phyloP scores from a whole-genome alignment of 2,113 vertebrate species.

The Nycticebus coucang region DNA sequence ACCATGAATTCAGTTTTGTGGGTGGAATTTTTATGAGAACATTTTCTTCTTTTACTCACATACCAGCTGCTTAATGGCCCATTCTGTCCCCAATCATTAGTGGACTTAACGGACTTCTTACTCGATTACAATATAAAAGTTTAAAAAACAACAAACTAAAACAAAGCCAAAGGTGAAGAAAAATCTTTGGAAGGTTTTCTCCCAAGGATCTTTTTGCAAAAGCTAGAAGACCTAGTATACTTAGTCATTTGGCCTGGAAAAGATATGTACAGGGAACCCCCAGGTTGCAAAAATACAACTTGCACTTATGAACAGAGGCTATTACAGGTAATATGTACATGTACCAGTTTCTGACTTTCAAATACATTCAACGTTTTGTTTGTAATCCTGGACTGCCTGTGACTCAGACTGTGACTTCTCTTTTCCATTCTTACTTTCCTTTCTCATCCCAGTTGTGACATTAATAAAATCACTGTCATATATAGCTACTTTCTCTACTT shows the following conservation, averaged over 20 bases:
- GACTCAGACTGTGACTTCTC: not conserved
- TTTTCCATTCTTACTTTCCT: not conserved
- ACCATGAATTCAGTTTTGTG: not conserved
- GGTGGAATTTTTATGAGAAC: constrained; percentile 51
- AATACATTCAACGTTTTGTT: too few species aligned
- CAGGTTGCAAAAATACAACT: too few species aligned
- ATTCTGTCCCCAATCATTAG: constrained; percentile 45
- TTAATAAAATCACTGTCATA: not conserved
- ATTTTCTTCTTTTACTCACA: not conserved
- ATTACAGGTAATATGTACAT: too few species aligned
- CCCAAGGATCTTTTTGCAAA: not conserved
- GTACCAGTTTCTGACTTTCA: too few species aligned
- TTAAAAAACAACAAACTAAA: constrained; percentile 4
- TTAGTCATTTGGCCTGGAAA: not conserved
- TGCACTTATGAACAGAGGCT: too few species aligned
- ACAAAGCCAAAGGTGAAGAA: constrained; percentile 40
- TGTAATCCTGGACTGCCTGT: too few species aligned
- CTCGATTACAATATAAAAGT: constrained; percentile 28
- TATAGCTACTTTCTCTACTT: not conserved
- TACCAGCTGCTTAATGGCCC: not conserved
- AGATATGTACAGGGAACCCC: not conserved
- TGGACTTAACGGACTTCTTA: not conserved
- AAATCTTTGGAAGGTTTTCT: constrained; percentile 3
- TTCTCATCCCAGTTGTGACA: not conserved
- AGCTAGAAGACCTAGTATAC: not conserved